These are phyloP conservation scores for Timema podura DNA, from an alignment of 2,888 invertebrate genomes.

Conservation along the genomic window DNA sequence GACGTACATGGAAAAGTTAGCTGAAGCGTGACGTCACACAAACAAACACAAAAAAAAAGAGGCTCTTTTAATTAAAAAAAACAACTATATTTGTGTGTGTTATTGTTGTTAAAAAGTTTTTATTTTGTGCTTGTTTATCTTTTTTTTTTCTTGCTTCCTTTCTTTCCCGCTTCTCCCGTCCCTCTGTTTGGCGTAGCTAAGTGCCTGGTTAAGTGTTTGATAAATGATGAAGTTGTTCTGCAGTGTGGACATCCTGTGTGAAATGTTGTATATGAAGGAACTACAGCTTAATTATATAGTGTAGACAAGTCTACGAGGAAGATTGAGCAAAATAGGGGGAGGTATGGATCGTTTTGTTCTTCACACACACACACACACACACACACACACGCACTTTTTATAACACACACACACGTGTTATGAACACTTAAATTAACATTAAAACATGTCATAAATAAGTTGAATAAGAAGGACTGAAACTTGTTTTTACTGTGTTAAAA, in stretches of 20 bases:
- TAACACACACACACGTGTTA: too few relatives aligned
- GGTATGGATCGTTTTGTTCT: background rate
- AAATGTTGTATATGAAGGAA: background rate
- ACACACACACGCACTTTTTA: too few relatives aligned
- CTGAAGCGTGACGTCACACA: conserved; percentile 1
- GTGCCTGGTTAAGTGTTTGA: background rate
- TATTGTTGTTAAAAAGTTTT: too few relatives aligned
- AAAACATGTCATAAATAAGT: too few relatives aligned
- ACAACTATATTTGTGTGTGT: too few relatives aligned
- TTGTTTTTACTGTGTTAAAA: too few relatives aligned
- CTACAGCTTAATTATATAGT: background rate
- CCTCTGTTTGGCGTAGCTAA: background rate
- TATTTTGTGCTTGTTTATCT: too few relatives aligned
- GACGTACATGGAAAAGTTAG: background rate
- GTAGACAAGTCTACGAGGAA: background rate
- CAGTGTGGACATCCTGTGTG: background rate
- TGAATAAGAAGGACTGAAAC: too few relatives aligned
- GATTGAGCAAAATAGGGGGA: background rate
- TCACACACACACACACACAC: background rate
- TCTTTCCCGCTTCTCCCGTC: background rate
- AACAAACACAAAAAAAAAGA: background rate
- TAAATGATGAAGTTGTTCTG: background rate
- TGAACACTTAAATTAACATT: too few relatives aligned
- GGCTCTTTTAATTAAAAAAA: too few relatives aligned
- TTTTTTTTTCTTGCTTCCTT: too few relatives aligned